phyloP scores from a whole-genome alignment of 1,140 invertebrate genomes.

The Triops longicaudatus region DNA sequence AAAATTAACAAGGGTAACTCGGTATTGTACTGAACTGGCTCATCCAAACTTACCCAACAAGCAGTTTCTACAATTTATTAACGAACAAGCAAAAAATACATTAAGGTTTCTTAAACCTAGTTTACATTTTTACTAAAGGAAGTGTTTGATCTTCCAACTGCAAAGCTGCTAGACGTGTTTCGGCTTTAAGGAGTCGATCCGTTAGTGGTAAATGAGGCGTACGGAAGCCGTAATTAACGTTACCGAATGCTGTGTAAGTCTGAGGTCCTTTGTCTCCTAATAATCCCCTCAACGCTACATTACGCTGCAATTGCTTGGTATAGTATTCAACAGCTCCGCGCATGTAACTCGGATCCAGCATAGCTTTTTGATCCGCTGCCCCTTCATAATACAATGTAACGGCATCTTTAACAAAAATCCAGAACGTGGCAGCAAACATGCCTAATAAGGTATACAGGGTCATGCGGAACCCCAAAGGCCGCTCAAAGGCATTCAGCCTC shows the following conservation, averaged over 20 bases:
- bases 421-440: constrained; percentile 49
- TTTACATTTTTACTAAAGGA: constrained; percentile 16
- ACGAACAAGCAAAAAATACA: not conserved
- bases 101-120: not conserved
- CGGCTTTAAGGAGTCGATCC: constrained; percentile 54
- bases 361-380: constrained; percentile 50
- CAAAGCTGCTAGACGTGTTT: constrained; percentile 33
- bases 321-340: constrained; percentile 66
- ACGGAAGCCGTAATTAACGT: constrained; percentile 55
- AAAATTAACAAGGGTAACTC: no score
- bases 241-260: constrained; percentile 54
- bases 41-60: no score
- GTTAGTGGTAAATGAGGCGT: constrained; percentile 53
- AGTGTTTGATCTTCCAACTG: not conserved
- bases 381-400: constrained; percentile 52
- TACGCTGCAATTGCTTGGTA: constrained; percentile 57
- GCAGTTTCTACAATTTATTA: not conserved
- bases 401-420: constrained; percentile 54
- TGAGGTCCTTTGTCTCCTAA: constrained; percentile 49
- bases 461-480: constrained; percentile 43
- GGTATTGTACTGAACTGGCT: no score
- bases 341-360: constrained; percentile 51
- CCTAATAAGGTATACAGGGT: constrained; percentile 49
- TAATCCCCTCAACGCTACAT: constrained; percentile 57
- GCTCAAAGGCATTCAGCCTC: constrained; percentile 47